Conservation (phyloP, 2,797 vertebrate species). For the Sphaeramia orbicularis region DNA sequence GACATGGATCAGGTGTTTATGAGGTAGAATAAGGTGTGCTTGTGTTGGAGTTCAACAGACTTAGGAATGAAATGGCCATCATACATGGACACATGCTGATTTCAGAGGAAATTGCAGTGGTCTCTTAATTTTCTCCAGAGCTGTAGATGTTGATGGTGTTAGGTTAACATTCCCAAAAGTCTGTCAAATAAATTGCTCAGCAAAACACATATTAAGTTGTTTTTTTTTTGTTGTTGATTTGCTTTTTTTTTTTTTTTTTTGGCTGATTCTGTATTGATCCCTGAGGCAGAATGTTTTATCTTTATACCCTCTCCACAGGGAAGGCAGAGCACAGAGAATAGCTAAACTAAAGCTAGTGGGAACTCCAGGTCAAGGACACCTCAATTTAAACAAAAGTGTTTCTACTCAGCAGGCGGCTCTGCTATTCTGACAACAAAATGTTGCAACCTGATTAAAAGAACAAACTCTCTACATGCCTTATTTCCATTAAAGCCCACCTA, state of each 20-base stretch:
- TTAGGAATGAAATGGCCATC: no score
- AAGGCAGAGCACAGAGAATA: conserved; percentile 33
- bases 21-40: no score
- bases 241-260: conserved; percentile 22
- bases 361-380: conserved; percentile 54
- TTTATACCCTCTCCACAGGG: conserved; percentile 34
- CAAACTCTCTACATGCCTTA: conserved; percentile 20
- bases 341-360: conserved; percentile 30
- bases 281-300: conserved; percentile 33
- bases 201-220: conserved; percentile 27
- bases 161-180: conserved; percentile 13
- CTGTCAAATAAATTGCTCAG: conserved; percentile 26
- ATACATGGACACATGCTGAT: no score
- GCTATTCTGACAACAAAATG: conserved; percentile 43
- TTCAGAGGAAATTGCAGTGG: no score
- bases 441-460: conserved; percentile 41
- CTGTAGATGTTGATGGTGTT: neutral
- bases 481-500: conserved; percentile 33
- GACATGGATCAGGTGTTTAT: no score
- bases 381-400: conserved; percentile 39
- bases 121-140: no score
- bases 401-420: conserved; percentile 19
- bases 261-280: conserved; percentile 42
- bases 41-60: no score
- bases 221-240: no score